Conservation (phyloP, 2,113 vertebrate species). For the Mystacornis crossleyi region DNA sequence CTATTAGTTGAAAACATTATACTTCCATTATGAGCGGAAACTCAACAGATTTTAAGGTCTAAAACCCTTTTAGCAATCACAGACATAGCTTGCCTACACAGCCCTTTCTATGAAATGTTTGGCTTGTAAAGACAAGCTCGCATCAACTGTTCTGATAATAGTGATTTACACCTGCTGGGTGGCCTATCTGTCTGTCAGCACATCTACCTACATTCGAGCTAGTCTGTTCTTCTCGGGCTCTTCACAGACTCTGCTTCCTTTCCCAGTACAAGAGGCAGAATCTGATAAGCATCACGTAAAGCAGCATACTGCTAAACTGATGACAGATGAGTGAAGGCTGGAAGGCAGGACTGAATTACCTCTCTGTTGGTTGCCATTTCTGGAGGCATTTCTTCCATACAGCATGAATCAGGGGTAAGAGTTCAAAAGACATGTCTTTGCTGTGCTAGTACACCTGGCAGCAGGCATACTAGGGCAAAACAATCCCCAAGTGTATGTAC, state of each 20-base stretch:
- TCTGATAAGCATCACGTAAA: background rate
- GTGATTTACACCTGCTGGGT: background rate
- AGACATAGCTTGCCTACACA: background rate
- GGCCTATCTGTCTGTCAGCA: background rate
- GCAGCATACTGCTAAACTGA: background rate
- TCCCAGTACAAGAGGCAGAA: background rate
- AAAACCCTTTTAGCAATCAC: background rate
- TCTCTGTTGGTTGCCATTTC: background rate
- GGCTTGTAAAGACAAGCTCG: background rate
- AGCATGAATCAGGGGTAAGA: background rate
- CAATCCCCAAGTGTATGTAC: accelerated
- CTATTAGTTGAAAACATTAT: slow-evolving; percentile 11
- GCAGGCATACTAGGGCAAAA: background rate
- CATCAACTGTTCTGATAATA: background rate
- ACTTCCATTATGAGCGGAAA: background rate
- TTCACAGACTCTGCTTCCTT: background rate
- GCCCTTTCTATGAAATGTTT: background rate
- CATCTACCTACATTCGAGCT: background rate
- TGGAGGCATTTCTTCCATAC: background rate
- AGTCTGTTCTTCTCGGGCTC: background rate
- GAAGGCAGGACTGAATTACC: background rate
- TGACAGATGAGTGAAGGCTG: background rate
- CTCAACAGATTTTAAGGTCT: background rate
- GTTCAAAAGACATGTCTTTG: background rate
- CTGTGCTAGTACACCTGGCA: background rate